These are phyloP conservation scores for Anoplophora glabripennis DNA, from an alignment of 1,140 invertebrate genomes.

Conservation along the genomic window DNA sequence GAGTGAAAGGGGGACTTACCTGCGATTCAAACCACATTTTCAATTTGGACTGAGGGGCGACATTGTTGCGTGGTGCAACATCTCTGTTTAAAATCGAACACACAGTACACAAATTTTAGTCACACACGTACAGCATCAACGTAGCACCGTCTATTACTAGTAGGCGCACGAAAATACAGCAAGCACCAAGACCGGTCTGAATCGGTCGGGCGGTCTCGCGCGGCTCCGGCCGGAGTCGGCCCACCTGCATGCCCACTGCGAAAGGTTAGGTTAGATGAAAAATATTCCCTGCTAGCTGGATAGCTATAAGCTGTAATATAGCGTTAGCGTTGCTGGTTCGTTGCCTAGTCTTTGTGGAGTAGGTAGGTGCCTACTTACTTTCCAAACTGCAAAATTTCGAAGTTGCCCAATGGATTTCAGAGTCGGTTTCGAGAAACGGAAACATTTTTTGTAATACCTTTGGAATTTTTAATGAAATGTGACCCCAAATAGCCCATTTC, in stretches of 20 bases:
- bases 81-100: conserved; percentile 42
- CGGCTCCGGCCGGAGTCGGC: conserved; percentile 35
- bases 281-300: conserved; percentile 1
- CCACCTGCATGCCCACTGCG: conserved; percentile 47
- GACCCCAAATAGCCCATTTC: too few species aligned
- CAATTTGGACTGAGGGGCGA: conserved; percentile 41
- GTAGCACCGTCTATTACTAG: conserved; percentile 17
- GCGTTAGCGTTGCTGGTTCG: background rate
- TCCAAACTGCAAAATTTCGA: too few species aligned
- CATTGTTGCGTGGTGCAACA: conserved; percentile 49
- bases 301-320: too few species aligned
- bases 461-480: too few species aligned
- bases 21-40: conserved; percentile 51
- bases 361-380: too few species aligned
- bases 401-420: too few species aligned
- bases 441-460: too few species aligned
- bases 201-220: conserved; percentile 31
- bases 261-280: conserved; percentile 46
- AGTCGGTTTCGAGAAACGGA: too few species aligned
- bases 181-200: conserved; percentile 45
- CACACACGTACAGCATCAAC: conserved; percentile 11
- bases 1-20: conserved; percentile 34
- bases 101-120: conserved; percentile 24
- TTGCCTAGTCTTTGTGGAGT: too few species aligned
- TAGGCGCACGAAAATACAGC: conserved; percentile 33